Base-by-base conservation (phyloP, 2,797 vertebrate species). In the Rhinella marina region DNA sequence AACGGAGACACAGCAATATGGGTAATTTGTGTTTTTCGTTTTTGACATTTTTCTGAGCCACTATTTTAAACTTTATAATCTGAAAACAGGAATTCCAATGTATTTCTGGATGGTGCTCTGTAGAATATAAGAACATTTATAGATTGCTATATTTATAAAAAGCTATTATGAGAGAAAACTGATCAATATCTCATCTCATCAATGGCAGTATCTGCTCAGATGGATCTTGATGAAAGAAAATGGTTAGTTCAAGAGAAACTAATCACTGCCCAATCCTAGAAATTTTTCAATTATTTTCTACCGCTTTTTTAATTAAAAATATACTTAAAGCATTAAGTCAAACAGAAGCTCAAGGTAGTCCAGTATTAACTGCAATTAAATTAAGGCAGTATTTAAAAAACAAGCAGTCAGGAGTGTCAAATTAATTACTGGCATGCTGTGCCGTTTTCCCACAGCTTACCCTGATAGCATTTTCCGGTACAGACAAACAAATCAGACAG, bases 311-410 rank as follows among this genome's bases (percentile, higher is more conserved):
- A 77, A 76, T 76, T 76, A 76, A 76, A 52, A 54, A 77, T n/a
- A 77, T 25, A 8, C 75, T 77, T 52, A 59, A 50, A 52, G 11
- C 41, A 50, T 76, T 76, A 76, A 76, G 41, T n/a, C 13, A 10
- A 50, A 88, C 73, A 68, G 83, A 88, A 70, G 82, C 25, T 64
- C 82, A 89, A 73, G 87, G 89, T 78, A 29, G 70, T 48, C 50
- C 64, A 87, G 61, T 78, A 85, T 88, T 54, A 86, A 84, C 81
- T 70, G 6, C 48, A 90, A 89, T 82, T 70, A 87, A 87, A 82
- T 29, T 29, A 84, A 86, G 61, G 10, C 68, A 13, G 73, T 4
- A 23, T 50, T 68, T 70, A 52, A 16, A 7, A 48, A 32, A 54
- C 64, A 80, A 79, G 82, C 2, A 89, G 32, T 86, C 56, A 90